Conservation (phyloP, 2,797 vertebrate genomes). For the Helarctos malayanus region DNA sequence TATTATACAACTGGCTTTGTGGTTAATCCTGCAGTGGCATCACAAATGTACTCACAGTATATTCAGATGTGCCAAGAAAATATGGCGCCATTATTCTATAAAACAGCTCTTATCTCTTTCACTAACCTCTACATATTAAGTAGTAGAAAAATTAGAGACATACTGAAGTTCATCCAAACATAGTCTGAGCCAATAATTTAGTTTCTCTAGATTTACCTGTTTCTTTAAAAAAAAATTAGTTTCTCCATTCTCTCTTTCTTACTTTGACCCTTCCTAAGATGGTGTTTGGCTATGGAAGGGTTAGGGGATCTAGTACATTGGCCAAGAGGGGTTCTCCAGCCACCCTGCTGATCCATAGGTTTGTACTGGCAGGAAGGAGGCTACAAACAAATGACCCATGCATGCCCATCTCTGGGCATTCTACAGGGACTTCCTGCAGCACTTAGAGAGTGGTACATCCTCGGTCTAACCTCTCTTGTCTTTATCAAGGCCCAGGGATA, state of each 20-base stretch:
- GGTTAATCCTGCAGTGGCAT: background rate
- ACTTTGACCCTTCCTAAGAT: background rate
- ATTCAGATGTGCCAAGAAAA: background rate
- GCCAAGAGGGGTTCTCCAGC: background rate
- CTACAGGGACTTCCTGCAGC: background rate
- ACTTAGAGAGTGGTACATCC: background rate
- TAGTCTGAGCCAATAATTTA: conserved; percentile 2
- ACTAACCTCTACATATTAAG: background rate
- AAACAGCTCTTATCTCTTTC: background rate
- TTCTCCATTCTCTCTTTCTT: background rate
- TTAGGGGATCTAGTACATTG: background rate
- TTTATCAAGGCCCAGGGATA: background rate
- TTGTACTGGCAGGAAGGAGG: background rate
- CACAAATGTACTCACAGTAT: background rate
- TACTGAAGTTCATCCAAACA: background rate
- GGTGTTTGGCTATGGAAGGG: background rate
- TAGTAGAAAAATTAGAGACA: background rate
- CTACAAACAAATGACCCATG: background rate
- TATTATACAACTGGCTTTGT: background rate
- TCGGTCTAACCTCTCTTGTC: background rate
- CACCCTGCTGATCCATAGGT: background rate
- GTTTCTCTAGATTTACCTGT: background rate
- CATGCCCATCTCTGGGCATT: background rate
- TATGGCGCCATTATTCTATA: background rate
- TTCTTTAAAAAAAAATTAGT: background rate